These are phyloP conservation scores for Caenorhabditis japonica DNA, from an alignment of 2,888 invertebrate species.

Conservation along the genomic window DNA sequence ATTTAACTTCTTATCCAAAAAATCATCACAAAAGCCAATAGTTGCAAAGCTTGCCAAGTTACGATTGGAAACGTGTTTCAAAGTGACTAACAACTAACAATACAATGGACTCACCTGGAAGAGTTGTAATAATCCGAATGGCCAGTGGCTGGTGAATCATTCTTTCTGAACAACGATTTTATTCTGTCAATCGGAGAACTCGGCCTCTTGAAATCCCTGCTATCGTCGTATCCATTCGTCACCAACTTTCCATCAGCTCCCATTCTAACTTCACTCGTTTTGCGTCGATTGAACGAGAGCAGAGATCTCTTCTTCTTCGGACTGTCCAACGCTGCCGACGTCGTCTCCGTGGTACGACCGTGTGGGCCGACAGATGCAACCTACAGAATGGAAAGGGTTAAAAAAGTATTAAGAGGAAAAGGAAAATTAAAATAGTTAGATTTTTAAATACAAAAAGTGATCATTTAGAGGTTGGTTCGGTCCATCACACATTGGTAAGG, in stretches of 20 bases:
- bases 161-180: slow-evolving; percentile 72
- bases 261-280: slow-evolving; percentile 66
- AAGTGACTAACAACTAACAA: no score
- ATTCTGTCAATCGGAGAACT: slow-evolving; percentile 76
- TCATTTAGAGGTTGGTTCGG: background rate
- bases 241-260: slow-evolving; percentile 70
- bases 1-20: no score
- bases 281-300: slow-evolving; percentile 68
- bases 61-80: no score
- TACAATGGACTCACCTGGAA: no score
- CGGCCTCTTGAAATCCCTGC: slow-evolving; percentile 69
- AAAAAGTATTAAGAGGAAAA: background rate
- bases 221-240: slow-evolving; percentile 62
- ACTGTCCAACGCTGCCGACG: slow-evolving; percentile 37
- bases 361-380: slow-evolving; percentile 51
- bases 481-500: slow-evolving; percentile 35
- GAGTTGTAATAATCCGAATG: slow-evolving; percentile 44
- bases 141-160: slow-evolving; percentile 34
- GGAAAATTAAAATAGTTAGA: slow-evolving; percentile 2
- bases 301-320: slow-evolving; percentile 63
- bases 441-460: background rate
- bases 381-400: slow-evolving; percentile 10
- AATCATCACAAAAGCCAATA: no score
- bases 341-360: slow-evolving; percentile 28
- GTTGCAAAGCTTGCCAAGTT: no score